Conservation (phyloP, 2,113 vertebrate species). For the Bubo blakistoni region DNA sequence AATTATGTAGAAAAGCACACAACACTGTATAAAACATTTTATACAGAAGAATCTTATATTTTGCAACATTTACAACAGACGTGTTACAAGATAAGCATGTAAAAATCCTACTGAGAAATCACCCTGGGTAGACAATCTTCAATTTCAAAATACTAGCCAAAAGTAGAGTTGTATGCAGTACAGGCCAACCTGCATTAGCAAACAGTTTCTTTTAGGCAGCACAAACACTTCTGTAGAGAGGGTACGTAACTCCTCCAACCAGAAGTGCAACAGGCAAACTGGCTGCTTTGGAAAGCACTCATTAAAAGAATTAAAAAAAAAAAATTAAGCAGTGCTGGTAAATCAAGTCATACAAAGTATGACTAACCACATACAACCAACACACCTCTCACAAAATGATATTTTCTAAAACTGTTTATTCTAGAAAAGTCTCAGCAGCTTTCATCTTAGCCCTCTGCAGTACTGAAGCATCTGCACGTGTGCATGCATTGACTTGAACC, state of each 20-base stretch:
- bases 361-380: background rate
- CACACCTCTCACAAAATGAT: background rate
- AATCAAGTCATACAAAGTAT: background rate
- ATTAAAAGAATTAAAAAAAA: background rate
- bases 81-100: background rate
- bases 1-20: background rate
- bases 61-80: background rate
- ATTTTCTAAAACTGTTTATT: background rate
- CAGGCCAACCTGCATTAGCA: background rate
- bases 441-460: background rate
- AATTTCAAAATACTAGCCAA: background rate
- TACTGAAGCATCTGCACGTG: accelerated
- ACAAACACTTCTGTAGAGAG: background rate
- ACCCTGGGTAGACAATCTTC: background rate
- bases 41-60: background rate
- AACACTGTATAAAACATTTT: background rate
- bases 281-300: background rate
- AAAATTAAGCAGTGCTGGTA: background rate
- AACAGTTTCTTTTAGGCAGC: background rate
- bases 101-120: background rate
- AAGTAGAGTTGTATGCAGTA: background rate
- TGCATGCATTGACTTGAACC: accelerated
- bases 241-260: background rate
- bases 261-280: background rate
- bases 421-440: background rate